Evolutionary conservation across 2,888 invertebrate species (phyloP).

Genomic region (Sinohyriopsis cumingii): DNA sequence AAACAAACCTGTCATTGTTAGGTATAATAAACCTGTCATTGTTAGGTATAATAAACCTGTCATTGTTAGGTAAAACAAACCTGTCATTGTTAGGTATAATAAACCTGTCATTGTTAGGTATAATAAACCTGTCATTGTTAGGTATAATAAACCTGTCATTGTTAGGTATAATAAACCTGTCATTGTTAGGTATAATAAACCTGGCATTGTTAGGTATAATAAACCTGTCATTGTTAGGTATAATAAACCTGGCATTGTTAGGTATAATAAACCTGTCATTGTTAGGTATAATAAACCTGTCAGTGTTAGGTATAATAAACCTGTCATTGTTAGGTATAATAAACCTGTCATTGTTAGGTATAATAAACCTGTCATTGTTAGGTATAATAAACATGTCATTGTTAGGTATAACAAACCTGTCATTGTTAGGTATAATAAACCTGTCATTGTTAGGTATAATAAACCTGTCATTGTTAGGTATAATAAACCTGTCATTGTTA

Average conservation of each 20-base stretch:
- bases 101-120: slow-evolving; percentile 55
- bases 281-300: slow-evolving; percentile 17
- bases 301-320: too few species aligned
- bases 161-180: too few species aligned
- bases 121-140: too few species aligned
- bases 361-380: too few species aligned
- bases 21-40: slow-evolving; percentile 28
- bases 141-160: slow-evolving; percentile 28
- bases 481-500: slow-evolving; percentile 47
- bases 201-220: slow-evolving; percentile 59
- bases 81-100: background rate
- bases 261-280: too few species aligned
- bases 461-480: background rate
- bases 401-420: too few species aligned
- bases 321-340: background rate
- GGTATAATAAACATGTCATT: slow-evolving; percentile 28
- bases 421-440: slow-evolving; percentile 4
- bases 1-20: too few species aligned
- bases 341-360: slow-evolving; percentile 55
- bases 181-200: slow-evolving; percentile 4
- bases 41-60: slow-evolving; percentile 42
- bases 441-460: slow-evolving; percentile 59
- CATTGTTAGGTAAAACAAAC: too few species aligned
- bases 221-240: background rate
- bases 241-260: slow-evolving; percentile 48